Conservation (phyloP, 2,797 vertebrate genomes). For the Loris lydekkerianus region DNA sequence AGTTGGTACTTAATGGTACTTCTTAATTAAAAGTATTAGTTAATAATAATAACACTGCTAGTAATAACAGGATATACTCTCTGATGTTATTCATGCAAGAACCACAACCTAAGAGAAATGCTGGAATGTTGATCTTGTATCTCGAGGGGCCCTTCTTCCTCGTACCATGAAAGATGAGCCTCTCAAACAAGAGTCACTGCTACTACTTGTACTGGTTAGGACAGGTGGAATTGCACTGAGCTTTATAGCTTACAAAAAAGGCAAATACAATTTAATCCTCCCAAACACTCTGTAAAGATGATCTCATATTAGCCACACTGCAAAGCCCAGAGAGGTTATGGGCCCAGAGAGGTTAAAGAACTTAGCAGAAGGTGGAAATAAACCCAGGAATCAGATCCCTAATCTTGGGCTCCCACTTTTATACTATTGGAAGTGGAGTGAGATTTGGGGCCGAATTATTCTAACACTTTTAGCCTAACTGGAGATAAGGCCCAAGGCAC, state of each 20-base stretch:
- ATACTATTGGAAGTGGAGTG: not conserved
- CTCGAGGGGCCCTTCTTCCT: not conserved
- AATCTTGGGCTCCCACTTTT: not conserved
- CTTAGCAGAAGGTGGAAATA: constrained; percentile 34
- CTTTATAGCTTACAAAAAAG: not conserved
- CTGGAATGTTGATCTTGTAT: not conserved
- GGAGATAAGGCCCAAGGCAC: not conserved
- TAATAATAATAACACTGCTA: not conserved
- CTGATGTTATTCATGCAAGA: not conserved
- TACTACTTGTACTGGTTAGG: not conserved
- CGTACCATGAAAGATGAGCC: not conserved
- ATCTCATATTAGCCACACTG: not conserved
- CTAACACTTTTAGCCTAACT: not conserved
- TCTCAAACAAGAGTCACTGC: not conserved
- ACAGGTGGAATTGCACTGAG: not conserved
- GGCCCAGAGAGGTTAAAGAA: constrained; percentile 1
- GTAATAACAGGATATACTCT: not conserved
- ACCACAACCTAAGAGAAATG: not conserved
- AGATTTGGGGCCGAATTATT: not conserved
- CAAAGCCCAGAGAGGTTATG: not conserved
- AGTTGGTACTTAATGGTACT: not conserved
- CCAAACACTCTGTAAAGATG: constrained; percentile 12
- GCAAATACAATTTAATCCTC: constrained; percentile 46
- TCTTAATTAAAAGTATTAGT: not conserved
- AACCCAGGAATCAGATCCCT: constrained; percentile 11